Evolutionary conservation across 2,113 vertebrate genomes (phyloP).

Genomic region (Nyctibius bracteatus): DNA sequence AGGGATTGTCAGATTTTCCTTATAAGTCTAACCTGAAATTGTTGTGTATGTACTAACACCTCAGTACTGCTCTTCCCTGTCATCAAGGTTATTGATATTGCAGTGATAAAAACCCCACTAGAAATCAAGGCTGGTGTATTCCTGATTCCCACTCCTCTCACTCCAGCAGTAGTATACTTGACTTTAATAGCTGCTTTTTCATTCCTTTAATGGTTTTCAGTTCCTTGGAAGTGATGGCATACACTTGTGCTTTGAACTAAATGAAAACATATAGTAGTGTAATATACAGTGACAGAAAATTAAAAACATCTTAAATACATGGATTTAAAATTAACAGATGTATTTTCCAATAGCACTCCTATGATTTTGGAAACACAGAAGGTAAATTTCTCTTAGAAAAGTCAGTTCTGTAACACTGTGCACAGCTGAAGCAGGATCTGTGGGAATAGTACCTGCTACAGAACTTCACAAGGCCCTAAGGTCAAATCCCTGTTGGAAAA

Average conservation of each 20-base stretch:
- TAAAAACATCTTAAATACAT: background rate
- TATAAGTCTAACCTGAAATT: background rate
- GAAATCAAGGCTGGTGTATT: background rate
- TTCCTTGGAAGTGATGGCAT: background rate
- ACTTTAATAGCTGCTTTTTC: background rate
- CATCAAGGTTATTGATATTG: background rate
- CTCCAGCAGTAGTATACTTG: background rate
- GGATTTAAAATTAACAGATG: background rate
- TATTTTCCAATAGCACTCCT: background rate
- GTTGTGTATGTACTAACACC: background rate
- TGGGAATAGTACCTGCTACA: constrained; percentile 4
- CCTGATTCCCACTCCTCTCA: background rate
- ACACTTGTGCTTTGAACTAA: background rate
- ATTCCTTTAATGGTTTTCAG: background rate
- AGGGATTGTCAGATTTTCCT: background rate
- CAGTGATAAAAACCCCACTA: background rate
- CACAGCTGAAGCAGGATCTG: background rate
- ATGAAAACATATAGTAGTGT: background rate
- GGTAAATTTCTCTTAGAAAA: constrained; percentile 20
- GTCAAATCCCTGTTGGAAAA: constrained; percentile 45
- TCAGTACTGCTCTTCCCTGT: background rate
- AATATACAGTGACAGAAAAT: background rate
- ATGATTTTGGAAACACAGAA: background rate
- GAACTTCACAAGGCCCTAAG: constrained; percentile 22
- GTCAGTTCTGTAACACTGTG: background rate